Evolutionary conservation across 2,113 vertebrate genomes (phyloP).

Genomic region (Trachemys scripta): DNA sequence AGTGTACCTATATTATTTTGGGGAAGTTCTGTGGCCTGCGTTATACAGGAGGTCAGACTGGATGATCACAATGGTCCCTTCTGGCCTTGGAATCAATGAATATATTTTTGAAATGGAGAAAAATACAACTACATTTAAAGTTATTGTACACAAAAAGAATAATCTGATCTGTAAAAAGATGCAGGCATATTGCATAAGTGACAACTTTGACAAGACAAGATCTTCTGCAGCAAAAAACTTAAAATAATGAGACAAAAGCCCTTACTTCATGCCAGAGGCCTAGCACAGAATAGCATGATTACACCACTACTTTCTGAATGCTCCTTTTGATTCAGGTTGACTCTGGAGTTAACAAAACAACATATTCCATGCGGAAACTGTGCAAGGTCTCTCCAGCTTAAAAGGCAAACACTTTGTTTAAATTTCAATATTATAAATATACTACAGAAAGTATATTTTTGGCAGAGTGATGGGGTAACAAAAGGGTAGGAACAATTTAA

Average conservation of each 20-base stretch:
- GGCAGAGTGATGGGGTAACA: neutral
- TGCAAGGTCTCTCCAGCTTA: neutral
- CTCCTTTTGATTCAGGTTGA: neutral
- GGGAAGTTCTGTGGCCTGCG: neutral
- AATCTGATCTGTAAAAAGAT: neutral
- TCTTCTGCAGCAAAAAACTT: neutral
- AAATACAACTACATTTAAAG: neutral
- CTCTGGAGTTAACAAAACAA: neutral
- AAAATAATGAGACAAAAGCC: neutral
- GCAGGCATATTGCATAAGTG: neutral
- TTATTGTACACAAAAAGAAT: neutral
- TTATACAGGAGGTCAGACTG: neutral
- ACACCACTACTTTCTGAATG: neutral
- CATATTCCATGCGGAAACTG: neutral
- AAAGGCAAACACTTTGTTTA: neutral
- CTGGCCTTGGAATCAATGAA: neutral
- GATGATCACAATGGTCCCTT: neutral
- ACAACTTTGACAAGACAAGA: neutral
- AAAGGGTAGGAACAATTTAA: slow-evolving; percentile 18
- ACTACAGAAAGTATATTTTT: neutral
- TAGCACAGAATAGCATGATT: neutral
- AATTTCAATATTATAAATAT: neutral
- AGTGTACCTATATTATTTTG: neutral
- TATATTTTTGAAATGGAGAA: neutral
- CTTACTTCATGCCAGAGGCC: neutral